Conservation (phyloP, 2,888 invertebrate genomes). For the Neuroscelio doddi region DNA sequence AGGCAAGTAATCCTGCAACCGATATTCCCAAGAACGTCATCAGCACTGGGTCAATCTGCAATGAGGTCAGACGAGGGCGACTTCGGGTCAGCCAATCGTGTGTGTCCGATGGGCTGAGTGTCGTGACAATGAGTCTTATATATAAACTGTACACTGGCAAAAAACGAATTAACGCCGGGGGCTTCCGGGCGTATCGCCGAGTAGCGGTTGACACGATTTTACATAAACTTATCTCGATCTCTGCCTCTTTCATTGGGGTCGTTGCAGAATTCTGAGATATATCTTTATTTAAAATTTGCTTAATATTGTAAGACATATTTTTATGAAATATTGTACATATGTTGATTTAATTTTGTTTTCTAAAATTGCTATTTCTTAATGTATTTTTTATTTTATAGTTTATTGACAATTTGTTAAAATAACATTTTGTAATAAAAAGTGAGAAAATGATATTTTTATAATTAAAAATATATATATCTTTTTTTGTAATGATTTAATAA, state of each 20-base stretch:
- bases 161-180: background rate
- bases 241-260: background rate
- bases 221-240: slow-evolving; percentile 9
- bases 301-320: too few relatives aligned
- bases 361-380: too few relatives aligned
- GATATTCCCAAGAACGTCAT: slow-evolving; percentile 34
- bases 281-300: too few relatives aligned
- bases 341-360: too few relatives aligned
- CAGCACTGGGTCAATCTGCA: slow-evolving; percentile 47
- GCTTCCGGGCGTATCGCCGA: slow-evolving; percentile 11
- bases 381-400: too few relatives aligned
- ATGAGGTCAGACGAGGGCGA: slow-evolving; percentile 45
- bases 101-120: slow-evolving; percentile 17
- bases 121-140: slow-evolving; percentile 22
- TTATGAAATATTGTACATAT: too few relatives aligned
- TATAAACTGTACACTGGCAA: background rate
- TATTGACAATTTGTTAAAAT: too few relatives aligned
- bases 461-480: too few relatives aligned
- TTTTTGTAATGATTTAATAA: too few relatives aligned
- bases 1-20: slow-evolving; percentile 39
- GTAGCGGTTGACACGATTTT: slow-evolving; percentile 15
- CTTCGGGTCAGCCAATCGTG: slow-evolving; percentile 41
- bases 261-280: background rate
- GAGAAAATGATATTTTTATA: too few relatives aligned
- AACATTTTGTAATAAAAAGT: too few relatives aligned